Conservation (phyloP, 2,113 vertebrate species). For the Hippocampus abdominalis region DNA sequence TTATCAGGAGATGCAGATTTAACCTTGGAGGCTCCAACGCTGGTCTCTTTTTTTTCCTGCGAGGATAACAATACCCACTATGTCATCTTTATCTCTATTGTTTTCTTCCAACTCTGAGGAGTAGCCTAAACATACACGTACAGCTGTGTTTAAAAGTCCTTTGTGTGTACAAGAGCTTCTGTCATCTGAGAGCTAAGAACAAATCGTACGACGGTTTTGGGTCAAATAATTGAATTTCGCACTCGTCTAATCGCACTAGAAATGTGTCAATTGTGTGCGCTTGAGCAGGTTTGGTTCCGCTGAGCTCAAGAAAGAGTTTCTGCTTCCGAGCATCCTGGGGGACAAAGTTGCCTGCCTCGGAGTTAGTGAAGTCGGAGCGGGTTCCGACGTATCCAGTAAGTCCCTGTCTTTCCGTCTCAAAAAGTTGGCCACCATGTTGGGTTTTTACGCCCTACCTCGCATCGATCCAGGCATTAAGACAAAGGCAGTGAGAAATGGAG, state of each 20-base stretch:
- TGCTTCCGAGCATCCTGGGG: slow-evolving; percentile 75
- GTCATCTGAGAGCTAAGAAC: no score
- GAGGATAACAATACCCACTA: background rate
- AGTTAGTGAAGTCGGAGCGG: slow-evolving; percentile 78
- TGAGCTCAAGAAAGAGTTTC: slow-evolving; percentile 78
- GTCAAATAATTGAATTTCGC: no score
- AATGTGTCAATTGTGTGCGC: background rate
- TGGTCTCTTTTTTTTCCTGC: background rate
- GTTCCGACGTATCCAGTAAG: slow-evolving; percentile 84
- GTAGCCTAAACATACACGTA: background rate
- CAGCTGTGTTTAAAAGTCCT: background rate
- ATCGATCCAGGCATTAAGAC: slow-evolving; percentile 73
- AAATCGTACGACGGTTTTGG: no score
- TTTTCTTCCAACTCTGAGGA: background rate
- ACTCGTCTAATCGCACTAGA: no score
- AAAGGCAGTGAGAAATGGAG: slow-evolving; percentile 73
- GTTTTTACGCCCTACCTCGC: background rate
- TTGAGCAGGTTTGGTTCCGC: slow-evolving; percentile 77
- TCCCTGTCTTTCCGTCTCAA: slow-evolving; percentile 17
- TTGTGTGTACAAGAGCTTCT: no score
- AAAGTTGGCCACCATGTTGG: background rate
- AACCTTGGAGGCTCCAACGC: background rate
- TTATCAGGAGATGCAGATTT: background rate
- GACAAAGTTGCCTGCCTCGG: slow-evolving; percentile 81
- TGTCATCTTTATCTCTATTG: background rate